These are phyloP conservation scores for Arenaria interpres DNA, from an alignment of 2,113 vertebrate species.

Conservation along the genomic window DNA sequence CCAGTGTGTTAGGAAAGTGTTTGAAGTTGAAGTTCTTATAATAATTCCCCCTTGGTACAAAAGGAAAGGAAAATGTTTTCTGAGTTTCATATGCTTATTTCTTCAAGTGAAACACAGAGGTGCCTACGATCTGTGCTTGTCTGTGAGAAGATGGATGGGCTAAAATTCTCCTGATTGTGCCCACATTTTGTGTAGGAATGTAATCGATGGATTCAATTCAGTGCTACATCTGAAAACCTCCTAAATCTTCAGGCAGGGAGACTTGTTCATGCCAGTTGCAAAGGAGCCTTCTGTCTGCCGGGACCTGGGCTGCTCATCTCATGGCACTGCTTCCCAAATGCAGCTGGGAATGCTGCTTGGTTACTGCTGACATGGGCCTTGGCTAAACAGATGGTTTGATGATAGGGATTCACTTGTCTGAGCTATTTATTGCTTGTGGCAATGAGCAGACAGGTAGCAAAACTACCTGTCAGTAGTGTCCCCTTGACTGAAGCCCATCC, in stretches of 20 bases:
- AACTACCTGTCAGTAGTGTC: not conserved
- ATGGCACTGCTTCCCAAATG: fast-evolving
- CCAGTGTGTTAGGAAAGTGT: not conserved
- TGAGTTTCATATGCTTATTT: not conserved
- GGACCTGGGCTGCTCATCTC: not conserved
- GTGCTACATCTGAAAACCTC: not conserved
- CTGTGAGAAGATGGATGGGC: not conserved
- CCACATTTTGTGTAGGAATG: not conserved
- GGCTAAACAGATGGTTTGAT: not conserved
- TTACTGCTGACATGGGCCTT: not conserved
- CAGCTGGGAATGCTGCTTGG: not conserved
- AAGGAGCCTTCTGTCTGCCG: not conserved
- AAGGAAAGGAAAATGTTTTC: not conserved
- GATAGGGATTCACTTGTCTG: not conserved
- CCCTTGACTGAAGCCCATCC: not conserved
- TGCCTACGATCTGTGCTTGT: not conserved
- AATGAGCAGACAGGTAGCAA: not conserved
- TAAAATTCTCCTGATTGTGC: not conserved
- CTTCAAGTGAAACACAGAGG: not conserved
- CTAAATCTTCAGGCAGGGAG: not conserved
- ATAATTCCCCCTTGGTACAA: not conserved
- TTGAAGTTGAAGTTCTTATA: not conserved
- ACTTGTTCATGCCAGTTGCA: not conserved
- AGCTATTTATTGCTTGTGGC: not conserved
- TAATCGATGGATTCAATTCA: not conserved